Evolutionary conservation across 1,140 invertebrate species (phyloP).

Genomic region (Hylaeus volcanicus): DNA sequence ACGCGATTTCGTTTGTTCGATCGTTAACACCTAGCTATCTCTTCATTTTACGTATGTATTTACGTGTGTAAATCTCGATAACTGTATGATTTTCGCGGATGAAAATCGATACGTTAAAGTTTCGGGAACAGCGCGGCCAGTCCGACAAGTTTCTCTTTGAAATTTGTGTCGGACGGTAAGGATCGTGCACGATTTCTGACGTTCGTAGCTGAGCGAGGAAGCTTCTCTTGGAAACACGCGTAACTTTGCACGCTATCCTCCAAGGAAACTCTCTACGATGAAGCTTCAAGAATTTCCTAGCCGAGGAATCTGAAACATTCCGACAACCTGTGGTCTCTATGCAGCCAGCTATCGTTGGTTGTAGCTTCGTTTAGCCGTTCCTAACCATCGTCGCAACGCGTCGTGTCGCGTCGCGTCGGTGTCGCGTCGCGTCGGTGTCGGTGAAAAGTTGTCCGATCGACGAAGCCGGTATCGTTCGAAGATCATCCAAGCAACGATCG

Average conservation of each 20-base stretch:
- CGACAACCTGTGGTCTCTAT: not conserved
- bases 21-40: no score
- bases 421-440: no score
- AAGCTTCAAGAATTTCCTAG: conserved; percentile 10
- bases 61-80: no score
- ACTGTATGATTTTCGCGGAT: no score
- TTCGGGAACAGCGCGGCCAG: not conserved
- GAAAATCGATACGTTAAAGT: not conserved
- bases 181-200: not conserved
- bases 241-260: conserved; percentile 9
- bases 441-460: no score
- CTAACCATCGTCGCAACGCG: not conserved
- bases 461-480: not conserved
- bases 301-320: conserved; percentile 7
- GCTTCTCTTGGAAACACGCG: not conserved
- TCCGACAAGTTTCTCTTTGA: not conserved
- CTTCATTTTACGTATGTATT: no score
- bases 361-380: not conserved
- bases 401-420: no score
- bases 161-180: not conserved
- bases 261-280: not conserved
- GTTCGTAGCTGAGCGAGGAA: not conserved
- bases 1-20: not conserved
- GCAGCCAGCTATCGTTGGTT: not conserved
- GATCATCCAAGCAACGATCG: conserved; percentile 12